Evolutionary conservation across 2,797 vertebrate genomes (phyloP).

Genomic region (Cyclura pinguis): DNA sequence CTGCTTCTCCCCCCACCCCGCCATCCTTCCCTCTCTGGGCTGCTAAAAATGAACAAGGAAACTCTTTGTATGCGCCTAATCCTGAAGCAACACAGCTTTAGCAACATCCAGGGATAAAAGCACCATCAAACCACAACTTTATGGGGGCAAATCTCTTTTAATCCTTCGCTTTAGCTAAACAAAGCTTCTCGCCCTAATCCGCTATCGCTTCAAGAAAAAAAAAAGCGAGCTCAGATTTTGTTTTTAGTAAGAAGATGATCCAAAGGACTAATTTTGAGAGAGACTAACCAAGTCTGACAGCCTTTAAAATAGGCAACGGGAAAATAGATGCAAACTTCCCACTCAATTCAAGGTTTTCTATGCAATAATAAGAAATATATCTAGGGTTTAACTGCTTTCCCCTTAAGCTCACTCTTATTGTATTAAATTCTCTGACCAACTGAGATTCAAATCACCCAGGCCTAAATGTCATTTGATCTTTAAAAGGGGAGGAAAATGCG

Average conservation of each 20-base stretch:
- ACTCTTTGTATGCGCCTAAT: conserved; percentile 98
- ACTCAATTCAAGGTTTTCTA: conserved; percentile 77
- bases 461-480: conserved; percentile 80
- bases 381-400: conserved; percentile 78
- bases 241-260: conserved; percentile 94
- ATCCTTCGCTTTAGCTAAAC: conserved; percentile 99
- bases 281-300: conserved; percentile 99
- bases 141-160: conserved; percentile 99
- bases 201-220: conserved; percentile 83
- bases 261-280: conserved; percentile 98
- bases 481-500: conserved; percentile 76
- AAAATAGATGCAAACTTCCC: conserved; percentile 82
- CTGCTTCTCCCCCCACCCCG: conserved; percentile 82
- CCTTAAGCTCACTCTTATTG: conserved; percentile 77
- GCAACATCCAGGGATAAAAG: conserved; percentile 99
- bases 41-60: conserved; percentile 95
- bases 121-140: conserved; percentile 99
- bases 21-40: conserved; percentile 84
- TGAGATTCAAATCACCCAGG: conserved; percentile 76
- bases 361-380: conserved; percentile 80
- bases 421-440: conserved; percentile 78
- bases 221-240: conserved; percentile 88
- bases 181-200: conserved; percentile 90
- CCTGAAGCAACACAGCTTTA: conserved; percentile 98
- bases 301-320: conserved; percentile 87